phyloP scores from a whole-genome alignment of 2,888 invertebrate species.

The Sarcophaga subvicina region DNA sequence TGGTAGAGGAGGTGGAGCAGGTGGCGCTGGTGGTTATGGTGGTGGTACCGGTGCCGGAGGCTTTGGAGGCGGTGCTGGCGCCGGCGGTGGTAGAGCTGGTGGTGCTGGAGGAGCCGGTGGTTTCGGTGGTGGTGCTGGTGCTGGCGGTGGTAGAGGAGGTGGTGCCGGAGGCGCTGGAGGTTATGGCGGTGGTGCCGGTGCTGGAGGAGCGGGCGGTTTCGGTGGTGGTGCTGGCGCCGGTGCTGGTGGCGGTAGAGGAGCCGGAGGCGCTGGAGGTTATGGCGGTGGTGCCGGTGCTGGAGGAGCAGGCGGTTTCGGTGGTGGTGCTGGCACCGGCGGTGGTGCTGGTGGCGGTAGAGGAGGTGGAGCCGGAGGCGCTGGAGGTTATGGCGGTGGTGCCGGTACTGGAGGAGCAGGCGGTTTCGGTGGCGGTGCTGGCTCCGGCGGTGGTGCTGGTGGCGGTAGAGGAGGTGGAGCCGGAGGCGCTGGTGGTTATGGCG shows the following conservation, averaged over 20 bases:
- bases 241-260: constrained; percentile 67
- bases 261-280: constrained; percentile 36
- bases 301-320: constrained; percentile 73
- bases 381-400: constrained; percentile 68
- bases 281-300: constrained; percentile 61
- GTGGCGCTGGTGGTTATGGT: constrained; percentile 61
- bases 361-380: constrained; percentile 74
- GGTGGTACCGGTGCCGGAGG: constrained; percentile 73
- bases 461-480: constrained; percentile 74
- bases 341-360: constrained; percentile 73
- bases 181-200: constrained; percentile 62
- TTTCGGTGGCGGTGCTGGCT: constrained; percentile 67
- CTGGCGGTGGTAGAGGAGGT: constrained; percentile 33
- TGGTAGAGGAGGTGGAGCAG: constrained; percentile 57
- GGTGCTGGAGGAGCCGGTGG: constrained; percentile 74
- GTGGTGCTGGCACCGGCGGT: constrained; percentile 68
- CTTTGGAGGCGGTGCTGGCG: constrained; percentile 72
- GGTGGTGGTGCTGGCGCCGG: constrained; percentile 59
- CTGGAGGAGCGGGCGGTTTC: constrained; percentile 67
- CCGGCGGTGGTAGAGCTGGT: constrained; percentile 69
- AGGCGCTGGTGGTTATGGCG: constrained; percentile 70
- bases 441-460: constrained; percentile 51
- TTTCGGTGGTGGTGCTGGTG: constrained; percentile 70
- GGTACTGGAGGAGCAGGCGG: constrained; percentile 54
- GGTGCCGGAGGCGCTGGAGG: constrained; percentile 43